Conservation (phyloP, 2,797 vertebrate species). For the Esox lucius region DNA sequence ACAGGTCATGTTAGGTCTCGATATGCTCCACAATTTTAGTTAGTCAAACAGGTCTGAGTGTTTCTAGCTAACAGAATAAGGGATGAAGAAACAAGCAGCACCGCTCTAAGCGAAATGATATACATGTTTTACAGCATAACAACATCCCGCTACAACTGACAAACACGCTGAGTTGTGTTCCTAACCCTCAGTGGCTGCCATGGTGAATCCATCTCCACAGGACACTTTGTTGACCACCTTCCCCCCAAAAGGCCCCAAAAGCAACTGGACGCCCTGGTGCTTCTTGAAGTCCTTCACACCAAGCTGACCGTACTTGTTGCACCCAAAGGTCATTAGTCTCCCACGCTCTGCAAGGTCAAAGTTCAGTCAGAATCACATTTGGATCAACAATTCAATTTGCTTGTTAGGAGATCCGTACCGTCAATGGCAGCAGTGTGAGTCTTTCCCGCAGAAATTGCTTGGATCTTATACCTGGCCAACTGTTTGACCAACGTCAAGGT, state of each 20-base stretch:
- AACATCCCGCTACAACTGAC: not conserved
- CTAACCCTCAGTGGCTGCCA: conserved; percentile 93
- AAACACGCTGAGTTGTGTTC: not conserved
- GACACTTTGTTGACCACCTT: conserved; percentile 93
- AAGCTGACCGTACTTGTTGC: conserved; percentile 95
- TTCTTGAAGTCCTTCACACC: conserved; percentile 97
- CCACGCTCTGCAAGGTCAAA: conserved; percentile 80
- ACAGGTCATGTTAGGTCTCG: not conserved
- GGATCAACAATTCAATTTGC: not conserved
- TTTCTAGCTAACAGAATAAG: not conserved
- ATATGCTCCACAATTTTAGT: not conserved
- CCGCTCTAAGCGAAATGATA: not conserved
- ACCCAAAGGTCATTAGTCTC: conserved; percentile 93
- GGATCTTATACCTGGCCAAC: conserved; percentile 91
- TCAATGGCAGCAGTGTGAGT: conserved; percentile 95
- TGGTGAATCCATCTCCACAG: conserved; percentile 97
- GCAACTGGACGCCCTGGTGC: conserved; percentile 89
- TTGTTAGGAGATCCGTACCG: conserved; percentile 68
- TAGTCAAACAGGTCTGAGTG: not conserved
- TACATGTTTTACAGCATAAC: not conserved
- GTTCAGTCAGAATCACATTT: not conserved
- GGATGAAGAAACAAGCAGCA: not conserved
- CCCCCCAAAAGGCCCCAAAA: conserved; percentile 91
- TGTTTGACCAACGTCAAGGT: conserved; percentile 93
- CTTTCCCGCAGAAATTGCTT: conserved; percentile 88